phyloP scores from a whole-genome alignment of 2,797 vertebrate species.

The Alectoris magna region DNA sequence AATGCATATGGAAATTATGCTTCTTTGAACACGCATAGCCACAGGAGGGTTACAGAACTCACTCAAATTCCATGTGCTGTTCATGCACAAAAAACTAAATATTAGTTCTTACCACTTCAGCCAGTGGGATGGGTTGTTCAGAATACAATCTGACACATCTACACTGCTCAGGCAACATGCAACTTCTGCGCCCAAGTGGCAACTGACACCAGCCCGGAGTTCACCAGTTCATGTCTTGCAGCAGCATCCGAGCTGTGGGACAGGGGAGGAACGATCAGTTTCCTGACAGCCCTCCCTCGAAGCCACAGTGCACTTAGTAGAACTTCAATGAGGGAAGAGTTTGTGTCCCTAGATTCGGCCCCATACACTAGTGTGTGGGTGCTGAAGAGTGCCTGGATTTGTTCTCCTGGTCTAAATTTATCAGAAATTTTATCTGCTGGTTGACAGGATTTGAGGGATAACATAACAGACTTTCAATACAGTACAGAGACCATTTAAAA shows the following conservation, averaged over 20 bases:
- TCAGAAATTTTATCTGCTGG: neutral
- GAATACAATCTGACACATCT: rapidly evolving
- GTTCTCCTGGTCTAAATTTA: neutral
- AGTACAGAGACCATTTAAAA: neutral
- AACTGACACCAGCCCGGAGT: neutral
- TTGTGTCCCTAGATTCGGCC: neutral
- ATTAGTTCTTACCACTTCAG: neutral
- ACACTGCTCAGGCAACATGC: rapidly evolving
- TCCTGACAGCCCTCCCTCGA: rapidly evolving
- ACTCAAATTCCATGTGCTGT: rapidly evolving
- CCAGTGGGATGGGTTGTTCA: neutral
- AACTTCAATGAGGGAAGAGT: neutral
- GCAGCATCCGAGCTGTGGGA: too few species aligned
- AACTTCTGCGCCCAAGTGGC: neutral
- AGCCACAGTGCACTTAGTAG: rapidly evolving
- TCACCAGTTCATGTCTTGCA: neutral
- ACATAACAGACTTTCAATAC: neutral
- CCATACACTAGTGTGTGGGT: neutral
- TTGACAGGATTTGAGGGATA: neutral
- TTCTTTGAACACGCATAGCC: neutral
- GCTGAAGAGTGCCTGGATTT: neutral
- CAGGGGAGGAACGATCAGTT: too few species aligned
- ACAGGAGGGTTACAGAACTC: neutral
- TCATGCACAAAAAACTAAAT: neutral
- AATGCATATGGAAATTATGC: neutral